A percentile compares a stretch with the other conserved stretches of the same genome.
These are phyloP conservation scores for Muscidifurax raptorellus DNA, from an alignment of 1,140 invertebrate genomes.

Conservation along the genomic window DNA sequence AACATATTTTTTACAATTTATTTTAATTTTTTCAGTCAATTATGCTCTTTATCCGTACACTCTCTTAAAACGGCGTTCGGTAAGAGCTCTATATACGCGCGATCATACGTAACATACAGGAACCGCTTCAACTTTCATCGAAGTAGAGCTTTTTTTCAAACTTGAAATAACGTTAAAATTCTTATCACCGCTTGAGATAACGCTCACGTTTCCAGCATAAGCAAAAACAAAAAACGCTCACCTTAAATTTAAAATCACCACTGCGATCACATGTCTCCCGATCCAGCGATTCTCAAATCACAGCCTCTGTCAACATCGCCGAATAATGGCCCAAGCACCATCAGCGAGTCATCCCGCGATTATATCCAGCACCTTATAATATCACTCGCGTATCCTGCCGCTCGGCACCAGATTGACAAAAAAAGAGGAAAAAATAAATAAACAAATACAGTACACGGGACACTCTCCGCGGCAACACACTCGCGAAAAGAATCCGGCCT, in stretches of 20 bases:
- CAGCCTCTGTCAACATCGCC: slow-evolving; percentile 6
- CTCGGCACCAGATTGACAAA: background rate
- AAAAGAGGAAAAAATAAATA: background rate
- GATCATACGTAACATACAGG: slow-evolving; percentile 12
- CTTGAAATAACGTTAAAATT: too few species aligned
- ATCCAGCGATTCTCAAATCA: background rate
- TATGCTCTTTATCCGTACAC: background rate
- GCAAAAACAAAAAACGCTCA: background rate
- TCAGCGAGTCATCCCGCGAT: background rate
- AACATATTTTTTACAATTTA: background rate
- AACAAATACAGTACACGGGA: background rate
- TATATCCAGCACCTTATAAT: too few species aligned
- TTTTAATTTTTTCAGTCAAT: background rate
- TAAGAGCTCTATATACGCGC: background rate
- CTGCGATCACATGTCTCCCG: slow-evolving; percentile 13
- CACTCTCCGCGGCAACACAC: background rate
- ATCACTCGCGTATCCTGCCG: too few species aligned
- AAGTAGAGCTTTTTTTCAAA: background rate
- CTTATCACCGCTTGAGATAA: too few species aligned
- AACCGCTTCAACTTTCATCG: slow-evolving; percentile 20
- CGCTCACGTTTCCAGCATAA: too few species aligned
- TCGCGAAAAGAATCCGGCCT: background rate
- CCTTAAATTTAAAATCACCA: background rate
- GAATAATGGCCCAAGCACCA: background rate
- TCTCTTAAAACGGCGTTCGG: too few species aligned